Evolutionary conservation across 37 sponge, comb jelly and placozoan genomes (phyloP), one percentile per base, ranked within the genome.

Genomic region (Corticium candelabrum): DNA sequence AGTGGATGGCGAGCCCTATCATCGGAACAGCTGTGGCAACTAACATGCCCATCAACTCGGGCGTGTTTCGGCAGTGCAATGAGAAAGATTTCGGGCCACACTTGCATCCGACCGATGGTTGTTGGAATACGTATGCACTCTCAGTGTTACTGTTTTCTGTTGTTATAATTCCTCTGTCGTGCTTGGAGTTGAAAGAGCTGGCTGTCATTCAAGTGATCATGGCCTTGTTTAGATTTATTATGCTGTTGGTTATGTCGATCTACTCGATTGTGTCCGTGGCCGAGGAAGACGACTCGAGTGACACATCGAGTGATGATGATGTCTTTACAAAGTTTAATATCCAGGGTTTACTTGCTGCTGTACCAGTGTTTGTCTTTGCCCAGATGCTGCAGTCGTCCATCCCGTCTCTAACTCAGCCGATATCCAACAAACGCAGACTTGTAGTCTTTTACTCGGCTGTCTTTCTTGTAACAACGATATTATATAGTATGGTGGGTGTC

Each of bases 281-380:
- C 62, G 21, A 50, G 62, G 62, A 50, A 50, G n/a, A n/a, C n/a
- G n/a, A n/a, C n/a, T n/a, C n/a, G n/a, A n/a, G n/a, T n/a, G n/a
- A n/a, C n/a, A n/a, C n/a, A n/a, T 50, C 62, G 62, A 50, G 15
- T 50, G 21, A 50, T 50, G n/a, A n/a, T n/a, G n/a, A n/a, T n/a
- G n/a, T n/a, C n/a, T 50, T 50, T 50, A 21, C 62, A 11, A 21
- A 21, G 15, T 93, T 90, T 80, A 50, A 21, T 50, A 27, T 50
- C 21, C 11, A 27, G 11, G 62, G 21, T 50, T 50, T 50, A 27
- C 62, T 50, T 21, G 62, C 21, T 21, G 81, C 1, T 56, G 71
- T 7, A 75, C 87, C 37, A 68, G 86, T n/a, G 38, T 75, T 3
- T 82, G 69, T 35, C 70, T 89, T 40, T 91, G 21, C 62, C 15